These are phyloP conservation scores for Mormyrus iriodes DNA, from an alignment of 2,113 vertebrate species.

Conservation along the genomic window DNA sequence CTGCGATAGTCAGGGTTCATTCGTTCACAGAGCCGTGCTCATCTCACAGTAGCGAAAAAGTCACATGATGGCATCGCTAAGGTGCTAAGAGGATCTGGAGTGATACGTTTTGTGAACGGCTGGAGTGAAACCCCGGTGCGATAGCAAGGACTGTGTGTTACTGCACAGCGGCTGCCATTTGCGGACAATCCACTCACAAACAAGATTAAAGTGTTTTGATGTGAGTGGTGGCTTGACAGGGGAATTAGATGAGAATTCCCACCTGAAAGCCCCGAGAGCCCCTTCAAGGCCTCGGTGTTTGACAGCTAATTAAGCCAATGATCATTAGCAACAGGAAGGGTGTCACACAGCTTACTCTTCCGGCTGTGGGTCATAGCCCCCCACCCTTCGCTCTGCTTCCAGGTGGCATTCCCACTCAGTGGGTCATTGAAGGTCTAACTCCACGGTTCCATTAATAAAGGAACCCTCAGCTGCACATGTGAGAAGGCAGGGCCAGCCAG, in stretches of 20 bases:
- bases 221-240: neutral
- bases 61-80: neutral
- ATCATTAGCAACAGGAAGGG: neutral
- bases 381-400: neutral
- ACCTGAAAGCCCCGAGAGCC: neutral
- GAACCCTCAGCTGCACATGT: neutral
- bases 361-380: neutral
- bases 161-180: neutral
- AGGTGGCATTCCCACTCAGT: neutral
- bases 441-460: neutral
- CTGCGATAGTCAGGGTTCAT: neutral
- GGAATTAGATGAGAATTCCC: neutral
- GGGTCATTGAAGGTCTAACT: neutral
- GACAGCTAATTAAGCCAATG: neutral
- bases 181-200: neutral
- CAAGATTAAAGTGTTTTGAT: neutral
- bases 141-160: no score
- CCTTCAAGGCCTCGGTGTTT: neutral
- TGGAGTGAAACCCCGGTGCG: neutral
- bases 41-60: neutral
- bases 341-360: neutral
- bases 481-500: neutral
- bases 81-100: no score
- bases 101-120: neutral
- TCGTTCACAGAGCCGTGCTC: neutral